Evolutionary conservation across 2,888 invertebrate species (phyloP).

Genomic region (Torymus auratus): DNA sequence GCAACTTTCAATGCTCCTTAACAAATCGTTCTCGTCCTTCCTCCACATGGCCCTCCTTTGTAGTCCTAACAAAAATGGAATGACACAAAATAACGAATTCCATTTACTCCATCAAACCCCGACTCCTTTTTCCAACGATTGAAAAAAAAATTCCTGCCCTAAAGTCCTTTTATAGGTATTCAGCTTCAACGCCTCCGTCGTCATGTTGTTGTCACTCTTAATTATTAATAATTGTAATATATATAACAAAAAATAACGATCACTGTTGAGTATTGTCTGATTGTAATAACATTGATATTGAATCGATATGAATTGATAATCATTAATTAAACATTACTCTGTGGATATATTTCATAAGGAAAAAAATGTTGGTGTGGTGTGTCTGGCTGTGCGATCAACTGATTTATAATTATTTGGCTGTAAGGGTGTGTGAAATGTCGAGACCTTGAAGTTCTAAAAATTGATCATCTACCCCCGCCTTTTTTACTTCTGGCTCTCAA

Average conservation of each 20-base stretch:
- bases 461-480: constrained; percentile 32
- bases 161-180: constrained; percentile 60
- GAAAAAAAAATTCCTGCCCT: constrained; percentile 34
- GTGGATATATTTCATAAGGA: constrained; percentile 69
- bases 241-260: constrained; percentile 72
- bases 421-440: constrained; percentile 21
- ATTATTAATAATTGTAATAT: constrained; percentile 75
- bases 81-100: constrained; percentile 31
- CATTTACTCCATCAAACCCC: constrained; percentile 41
- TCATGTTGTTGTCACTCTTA: constrained; percentile 77
- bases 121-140: constrained; percentile 50
- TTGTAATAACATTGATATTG: constrained; percentile 77
- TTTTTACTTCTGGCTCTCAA: not conserved
- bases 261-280: constrained; percentile 77
- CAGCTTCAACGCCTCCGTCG: constrained; percentile 77
- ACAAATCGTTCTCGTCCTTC: constrained; percentile 48
- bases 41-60: constrained; percentile 29
- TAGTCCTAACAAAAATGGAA: constrained; percentile 24
- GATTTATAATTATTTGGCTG: constrained; percentile 53
- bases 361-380: constrained; percentile 64
- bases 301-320: constrained; percentile 77
- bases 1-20: constrained; percentile 50
- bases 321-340: constrained; percentile 74
- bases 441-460: constrained; percentile 46
- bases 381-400: constrained; percentile 59